These are phyloP conservation scores for Athene noctua DNA, from an alignment of 2,113 vertebrate species.

Conservation along the genomic window DNA sequence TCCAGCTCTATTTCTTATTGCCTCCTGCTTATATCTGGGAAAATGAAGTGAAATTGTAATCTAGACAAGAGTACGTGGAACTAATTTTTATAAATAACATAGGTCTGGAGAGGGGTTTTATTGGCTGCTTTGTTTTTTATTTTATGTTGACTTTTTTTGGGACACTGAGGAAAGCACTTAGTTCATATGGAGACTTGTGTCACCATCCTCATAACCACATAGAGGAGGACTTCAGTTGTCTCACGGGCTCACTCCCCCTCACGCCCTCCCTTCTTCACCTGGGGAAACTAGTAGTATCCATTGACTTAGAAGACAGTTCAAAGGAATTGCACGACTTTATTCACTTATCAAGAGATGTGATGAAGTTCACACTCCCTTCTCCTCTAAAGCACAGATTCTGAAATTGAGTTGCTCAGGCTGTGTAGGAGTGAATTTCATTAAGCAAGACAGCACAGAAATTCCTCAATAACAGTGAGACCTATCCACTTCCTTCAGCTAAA, in stretches of 20 bases:
- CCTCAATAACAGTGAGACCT: not conserved
- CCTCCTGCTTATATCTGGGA: not conserved
- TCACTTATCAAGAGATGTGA: not conserved
- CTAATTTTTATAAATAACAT: not conserved
- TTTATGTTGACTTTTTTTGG: not conserved
- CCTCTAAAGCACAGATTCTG: not conserved
- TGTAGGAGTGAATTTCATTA: constrained; percentile 22
- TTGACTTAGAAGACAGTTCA: not conserved
- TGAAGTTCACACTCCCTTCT: not conserved
- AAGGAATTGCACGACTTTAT: not conserved
- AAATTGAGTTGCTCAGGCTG: not conserved
- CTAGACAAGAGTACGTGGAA: not conserved
- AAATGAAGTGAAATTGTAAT: not conserved
- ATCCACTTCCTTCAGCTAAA: not conserved
- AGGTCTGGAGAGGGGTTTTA: not conserved
- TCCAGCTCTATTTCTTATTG: not conserved
- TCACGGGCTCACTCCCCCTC: not conserved
- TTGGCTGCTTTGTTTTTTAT: no score
- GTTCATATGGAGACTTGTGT: not conserved
- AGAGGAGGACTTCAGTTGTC: not conserved
- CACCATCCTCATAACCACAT: not conserved
- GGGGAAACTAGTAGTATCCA: not conserved
- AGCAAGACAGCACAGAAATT: not conserved
- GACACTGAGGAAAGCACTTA: not conserved
- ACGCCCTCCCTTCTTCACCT: not conserved